Evolutionary conservation across 2,797 vertebrate genomes (phyloP), one percentile per base, ranked within the genome.

Genomic region (Lithobates sylvaticus): DNA sequence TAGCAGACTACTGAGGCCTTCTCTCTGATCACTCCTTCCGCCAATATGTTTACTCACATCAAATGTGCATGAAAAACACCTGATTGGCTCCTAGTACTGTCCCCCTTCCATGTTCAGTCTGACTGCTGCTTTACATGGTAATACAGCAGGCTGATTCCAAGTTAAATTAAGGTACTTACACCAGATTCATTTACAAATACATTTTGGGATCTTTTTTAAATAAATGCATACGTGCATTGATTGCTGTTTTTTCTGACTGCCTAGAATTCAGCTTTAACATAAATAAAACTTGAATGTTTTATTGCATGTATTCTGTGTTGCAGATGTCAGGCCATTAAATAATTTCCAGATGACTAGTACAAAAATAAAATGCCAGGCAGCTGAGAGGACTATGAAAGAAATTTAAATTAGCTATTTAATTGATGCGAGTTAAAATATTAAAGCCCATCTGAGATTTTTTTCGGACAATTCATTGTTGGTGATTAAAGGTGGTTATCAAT

Each of bases 361-460:
- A 27, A 58, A 72, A 36, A 36, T 81, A 27, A 34, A 13, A 71
- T 13, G 73, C 6, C 54, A 65, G 58, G 27, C 76, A 65, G 58
- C 5, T 10, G 67, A 13, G 68, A 71, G 21, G 18, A n/a, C 26
- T 47, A 61, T 34, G 42, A 61, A n/a, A 81, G 47, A 7, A 39
- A 61, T 72, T 58, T 61, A n/a, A 80, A 81, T 34, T 50, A 39
- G 32, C 12, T 72, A 18, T 15, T 26, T 72, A 81, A 80, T 81
- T 73, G 61, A 72, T 36, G 21, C 4, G 3, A 71, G 78, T 21
- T n/a, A 34, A 80, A 80, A 15, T 64, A 64, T 26, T n/a, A 65
- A 80, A 50, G 42, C 34, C 23, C 65, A 29, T 29, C 39, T 27
- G 26, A 79, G 32, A n/a, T 79, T 36, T 70, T 32, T 70, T 70